Conservation (phyloP, 2,797 vertebrate species). For the Urophycis tenuis region DNA sequence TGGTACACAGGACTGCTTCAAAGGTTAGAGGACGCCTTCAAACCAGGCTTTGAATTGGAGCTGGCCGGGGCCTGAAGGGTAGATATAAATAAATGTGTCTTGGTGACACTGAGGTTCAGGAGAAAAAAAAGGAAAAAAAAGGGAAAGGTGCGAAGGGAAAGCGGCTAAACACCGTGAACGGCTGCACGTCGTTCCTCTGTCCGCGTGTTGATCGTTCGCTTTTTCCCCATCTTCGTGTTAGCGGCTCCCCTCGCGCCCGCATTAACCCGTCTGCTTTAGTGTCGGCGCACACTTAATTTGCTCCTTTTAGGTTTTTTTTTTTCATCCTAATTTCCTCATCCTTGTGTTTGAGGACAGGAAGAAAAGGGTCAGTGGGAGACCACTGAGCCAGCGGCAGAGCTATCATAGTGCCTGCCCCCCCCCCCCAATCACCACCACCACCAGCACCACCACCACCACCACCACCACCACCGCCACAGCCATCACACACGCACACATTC, state of each 20-base stretch:
- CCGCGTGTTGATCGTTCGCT: background rate
- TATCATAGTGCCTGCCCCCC: constrained; percentile 52
- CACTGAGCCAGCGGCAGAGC: constrained; percentile 52
- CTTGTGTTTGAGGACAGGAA: constrained; percentile 43
- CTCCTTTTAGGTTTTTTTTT: constrained; percentile 27
- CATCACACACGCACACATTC: constrained; percentile 47
- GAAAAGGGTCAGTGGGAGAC: constrained; percentile 51
- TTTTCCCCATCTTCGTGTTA: no score
- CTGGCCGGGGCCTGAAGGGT: background rate
- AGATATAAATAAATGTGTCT: constrained; percentile 7
- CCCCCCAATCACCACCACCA: background rate
- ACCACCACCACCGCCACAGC: background rate
- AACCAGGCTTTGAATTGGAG: constrained; percentile 5
- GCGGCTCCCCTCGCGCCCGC: background rate
- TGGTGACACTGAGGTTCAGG: background rate
- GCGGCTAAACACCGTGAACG: background rate
- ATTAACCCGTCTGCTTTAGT: background rate
- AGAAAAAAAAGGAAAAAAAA: background rate
- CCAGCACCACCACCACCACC: background rate
- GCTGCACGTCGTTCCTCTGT: background rate
- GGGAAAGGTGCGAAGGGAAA: background rate
- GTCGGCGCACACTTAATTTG: background rate
- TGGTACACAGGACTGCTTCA: constrained; percentile 2
- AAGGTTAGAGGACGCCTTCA: background rate
- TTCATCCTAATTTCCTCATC: constrained; percentile 36